Evolutionary conservation across 2,113 vertebrate genomes (phyloP), one percentile per base, ranked within the genome.

Genomic region (Pelmatolapia mariae): DNA sequence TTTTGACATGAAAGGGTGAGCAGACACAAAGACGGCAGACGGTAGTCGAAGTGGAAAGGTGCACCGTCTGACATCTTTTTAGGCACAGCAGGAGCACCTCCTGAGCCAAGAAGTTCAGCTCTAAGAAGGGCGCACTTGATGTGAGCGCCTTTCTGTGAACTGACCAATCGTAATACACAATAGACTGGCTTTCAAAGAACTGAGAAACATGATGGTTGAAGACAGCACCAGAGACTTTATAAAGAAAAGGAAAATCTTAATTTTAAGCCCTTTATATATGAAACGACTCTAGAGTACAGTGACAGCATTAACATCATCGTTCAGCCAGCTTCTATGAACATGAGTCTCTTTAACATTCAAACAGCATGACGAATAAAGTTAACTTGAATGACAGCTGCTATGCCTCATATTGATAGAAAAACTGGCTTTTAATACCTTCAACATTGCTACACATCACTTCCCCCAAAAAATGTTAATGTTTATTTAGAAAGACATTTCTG

Each of bases 1-100:
- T 90, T 82, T 90, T 81, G 54, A 92, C 90, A 87, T 93, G 83
- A 91, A 94, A 94, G 85, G 53, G 24, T 43, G 45, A 54, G 71
- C 66, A 89, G 83, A 91, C 82, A 88, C 80, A 92, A 89, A 91
- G 90, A 87, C 29, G 43, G 80, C 82, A 38, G 53, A 56, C 10
- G 79, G 88, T 54, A 81, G 80, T 31, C 43, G 5, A 45, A 68
- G 8, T 53, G 79, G 83, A 66, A 88, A 90, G 84, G 80, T 73
- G 89, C 71, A 19, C 45, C 33, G 31, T 84, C 88, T 84, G 89
- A 86, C 89, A 84, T 90, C 13, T 87, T 86, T 83, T 84, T 84
- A 22, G 76, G 84, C 91, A 56, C 93, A 93, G 91, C 92, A 50
- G 93, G 91, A 59, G 57, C 73, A 45, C 63, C 82, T 85, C 85